Conservation (phyloP, 2,113 vertebrate species). For the Campylomormyrus numenius region DNA sequence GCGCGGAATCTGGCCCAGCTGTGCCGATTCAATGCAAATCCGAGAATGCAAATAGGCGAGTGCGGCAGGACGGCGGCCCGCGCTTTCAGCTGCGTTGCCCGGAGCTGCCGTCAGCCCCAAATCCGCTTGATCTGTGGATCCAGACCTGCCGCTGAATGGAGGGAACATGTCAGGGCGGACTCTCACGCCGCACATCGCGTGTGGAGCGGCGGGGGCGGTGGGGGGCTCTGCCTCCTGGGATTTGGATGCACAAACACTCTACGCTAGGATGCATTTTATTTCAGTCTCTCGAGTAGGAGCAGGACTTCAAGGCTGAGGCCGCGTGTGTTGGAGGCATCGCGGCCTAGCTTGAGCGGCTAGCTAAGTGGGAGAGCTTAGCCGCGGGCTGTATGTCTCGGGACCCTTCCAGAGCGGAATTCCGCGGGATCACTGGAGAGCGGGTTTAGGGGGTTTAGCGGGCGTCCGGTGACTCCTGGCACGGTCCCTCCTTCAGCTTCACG, state of each 20-base stretch:
- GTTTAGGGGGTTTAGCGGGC: neutral
- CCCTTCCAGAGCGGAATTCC: neutral
- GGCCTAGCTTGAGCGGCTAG: neutral
- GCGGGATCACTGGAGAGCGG: neutral
- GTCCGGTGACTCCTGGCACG: neutral
- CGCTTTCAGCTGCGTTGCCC: neutral
- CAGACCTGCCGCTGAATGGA: neutral
- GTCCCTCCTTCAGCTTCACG: neutral
- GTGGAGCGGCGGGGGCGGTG: neutral
- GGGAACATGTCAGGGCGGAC: neutral
- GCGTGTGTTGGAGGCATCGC: neutral
- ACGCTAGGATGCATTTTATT: neutral
- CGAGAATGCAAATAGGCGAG: neutral
- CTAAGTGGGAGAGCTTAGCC: neutral
- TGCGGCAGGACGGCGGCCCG: neutral
- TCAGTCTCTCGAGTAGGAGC: neutral
- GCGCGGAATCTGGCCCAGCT: slow-evolving; percentile 7
- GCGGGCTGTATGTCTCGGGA: neutral
- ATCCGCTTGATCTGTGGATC: slow-evolving; percentile 8
- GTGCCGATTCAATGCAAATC: neutral
- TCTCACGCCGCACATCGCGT: neutral
- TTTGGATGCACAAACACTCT: neutral
- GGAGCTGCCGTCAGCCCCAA: neutral
- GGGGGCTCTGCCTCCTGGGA: neutral
- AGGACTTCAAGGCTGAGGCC: neutral